These are phyloP conservation scores for Lissonota sp. DNA, from an alignment of 2,888 invertebrate species.

Conservation along the genomic window DNA sequence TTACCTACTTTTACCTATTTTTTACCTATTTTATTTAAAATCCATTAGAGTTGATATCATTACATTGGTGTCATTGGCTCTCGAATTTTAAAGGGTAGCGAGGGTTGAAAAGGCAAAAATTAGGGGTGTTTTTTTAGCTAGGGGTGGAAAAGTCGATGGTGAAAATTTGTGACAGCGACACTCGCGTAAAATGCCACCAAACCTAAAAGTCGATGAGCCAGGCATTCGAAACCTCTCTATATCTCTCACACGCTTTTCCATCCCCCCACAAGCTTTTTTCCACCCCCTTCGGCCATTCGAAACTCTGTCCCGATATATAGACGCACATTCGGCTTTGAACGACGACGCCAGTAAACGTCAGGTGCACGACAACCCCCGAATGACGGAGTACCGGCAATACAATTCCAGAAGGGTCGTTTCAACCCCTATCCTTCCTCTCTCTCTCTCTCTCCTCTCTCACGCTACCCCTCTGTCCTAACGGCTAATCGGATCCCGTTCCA, in stretches of 20 bases:
- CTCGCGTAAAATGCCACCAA: not conserved
- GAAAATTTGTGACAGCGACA: too few species aligned
- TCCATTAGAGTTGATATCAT: too few species aligned
- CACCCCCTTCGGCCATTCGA: constrained; percentile 14
- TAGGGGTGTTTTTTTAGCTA: too few species aligned
- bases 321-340: constrained; percentile 65
- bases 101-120: too few species aligned
- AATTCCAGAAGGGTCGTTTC: constrained; percentile 69
- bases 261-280: constrained; percentile 5
- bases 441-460: constrained; percentile 13
- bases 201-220: constrained; percentile 41
- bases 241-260: constrained; percentile 42
- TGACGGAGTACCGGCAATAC: constrained; percentile 77
- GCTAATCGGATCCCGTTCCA: not conserved
- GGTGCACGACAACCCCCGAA: constrained; percentile 72
- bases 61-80: constrained; percentile 34
- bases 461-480: constrained; percentile 1
- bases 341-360: constrained; percentile 79
- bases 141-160: too few species aligned
- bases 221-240: constrained; percentile 48
- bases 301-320: constrained; percentile 64
- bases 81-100: constrained; percentile 55
- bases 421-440: constrained; percentile 20
- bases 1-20: too few species aligned
- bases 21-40: too few species aligned